Evolutionary conservation across 1,140 invertebrate species (phyloP).

Genomic region (Zophobas atratus): DNA sequence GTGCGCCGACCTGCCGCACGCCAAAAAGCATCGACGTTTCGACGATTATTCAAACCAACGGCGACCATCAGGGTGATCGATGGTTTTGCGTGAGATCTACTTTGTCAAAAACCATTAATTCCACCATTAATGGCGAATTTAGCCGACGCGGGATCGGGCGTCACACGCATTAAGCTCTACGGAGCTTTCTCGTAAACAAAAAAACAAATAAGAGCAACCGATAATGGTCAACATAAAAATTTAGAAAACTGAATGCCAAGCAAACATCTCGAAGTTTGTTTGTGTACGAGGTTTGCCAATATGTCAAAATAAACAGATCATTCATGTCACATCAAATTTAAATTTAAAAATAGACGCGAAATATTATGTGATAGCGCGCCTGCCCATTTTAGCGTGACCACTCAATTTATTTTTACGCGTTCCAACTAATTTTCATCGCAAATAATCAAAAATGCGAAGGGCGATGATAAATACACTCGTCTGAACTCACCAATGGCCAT

Average conservation of each 20-base stretch:
- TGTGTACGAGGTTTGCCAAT: conserved; percentile 2
- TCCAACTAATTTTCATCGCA: too few relatives aligned
- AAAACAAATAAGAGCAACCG: conserved; percentile 16
- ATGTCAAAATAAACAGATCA: conserved; percentile 26
- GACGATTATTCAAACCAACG: conserved; percentile 31
- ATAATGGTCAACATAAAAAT: conserved; percentile 21
- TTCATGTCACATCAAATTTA: conserved; percentile 28
- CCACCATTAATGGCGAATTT: conserved; percentile 16
- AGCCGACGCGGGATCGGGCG: conserved; percentile 6
- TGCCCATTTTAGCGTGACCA: conserved; percentile 17
- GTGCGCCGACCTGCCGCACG: conserved; percentile 18
- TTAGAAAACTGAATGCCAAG: background rate
- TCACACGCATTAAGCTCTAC: conserved; percentile 7
- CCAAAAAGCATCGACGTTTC: conserved; percentile 41
- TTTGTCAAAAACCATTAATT: conserved; percentile 13
- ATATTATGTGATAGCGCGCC: conserved; percentile 1
- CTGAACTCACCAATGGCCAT: too few relatives aligned
- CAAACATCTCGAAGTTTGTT: background rate
- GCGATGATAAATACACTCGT: too few relatives aligned
- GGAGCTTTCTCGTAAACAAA: conserved; percentile 6
- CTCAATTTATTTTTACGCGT: background rate
- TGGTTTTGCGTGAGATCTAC: conserved; percentile 35
- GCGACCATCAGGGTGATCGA: conserved; percentile 36
- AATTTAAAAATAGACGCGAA: conserved; percentile 29
- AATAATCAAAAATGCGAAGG: too few relatives aligned